Evolutionary conservation across 1,140 invertebrate species (phyloP).

Genomic region (Drosophila jambulina): DNA sequence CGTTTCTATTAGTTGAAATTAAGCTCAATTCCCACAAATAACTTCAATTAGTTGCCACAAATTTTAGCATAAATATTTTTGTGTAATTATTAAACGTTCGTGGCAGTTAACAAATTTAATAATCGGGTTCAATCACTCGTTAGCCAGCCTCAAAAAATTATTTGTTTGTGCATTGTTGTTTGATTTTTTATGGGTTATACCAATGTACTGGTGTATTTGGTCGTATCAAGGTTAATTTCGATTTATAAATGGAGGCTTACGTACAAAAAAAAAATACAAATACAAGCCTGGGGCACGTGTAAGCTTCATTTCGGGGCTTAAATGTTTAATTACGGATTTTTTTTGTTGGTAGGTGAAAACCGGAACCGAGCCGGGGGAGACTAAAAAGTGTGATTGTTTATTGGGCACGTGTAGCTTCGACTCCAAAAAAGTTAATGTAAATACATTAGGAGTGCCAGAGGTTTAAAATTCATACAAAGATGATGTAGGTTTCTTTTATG

Average conservation of each 20-base stretch:
- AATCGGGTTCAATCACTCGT: constrained; percentile 17
- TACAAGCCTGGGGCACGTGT: constrained; percentile 56
- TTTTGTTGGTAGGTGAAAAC: constrained; percentile 28
- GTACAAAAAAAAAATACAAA: constrained; percentile 10
- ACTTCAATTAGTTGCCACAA: not conserved
- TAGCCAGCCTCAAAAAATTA: constrained; percentile 37
- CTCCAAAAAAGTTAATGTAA: constrained; percentile 8
- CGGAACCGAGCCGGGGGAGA: constrained; percentile 32
- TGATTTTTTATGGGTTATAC: constrained; percentile 33
- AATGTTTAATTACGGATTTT: constrained; percentile 31
- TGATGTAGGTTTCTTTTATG: not conserved
- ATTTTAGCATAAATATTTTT: not conserved
- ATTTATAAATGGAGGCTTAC: constrained; percentile 51
- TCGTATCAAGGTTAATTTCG: constrained; percentile 73
- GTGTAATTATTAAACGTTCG: not conserved
- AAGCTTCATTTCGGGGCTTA: constrained; percentile 44
- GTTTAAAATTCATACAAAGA: constrained; percentile 1
- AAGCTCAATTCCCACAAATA: not conserved
- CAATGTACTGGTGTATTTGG: constrained; percentile 48
- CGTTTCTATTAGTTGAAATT: not conserved
- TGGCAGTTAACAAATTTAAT: constrained; percentile 16
- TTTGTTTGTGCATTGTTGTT: constrained; percentile 11
- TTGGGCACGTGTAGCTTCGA: constrained; percentile 17
- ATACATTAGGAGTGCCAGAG: constrained; percentile 14
- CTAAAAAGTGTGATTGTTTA: constrained; percentile 26